Conservation (phyloP, 2,888 invertebrate genomes). For the Drosophila anceps region DNA sequence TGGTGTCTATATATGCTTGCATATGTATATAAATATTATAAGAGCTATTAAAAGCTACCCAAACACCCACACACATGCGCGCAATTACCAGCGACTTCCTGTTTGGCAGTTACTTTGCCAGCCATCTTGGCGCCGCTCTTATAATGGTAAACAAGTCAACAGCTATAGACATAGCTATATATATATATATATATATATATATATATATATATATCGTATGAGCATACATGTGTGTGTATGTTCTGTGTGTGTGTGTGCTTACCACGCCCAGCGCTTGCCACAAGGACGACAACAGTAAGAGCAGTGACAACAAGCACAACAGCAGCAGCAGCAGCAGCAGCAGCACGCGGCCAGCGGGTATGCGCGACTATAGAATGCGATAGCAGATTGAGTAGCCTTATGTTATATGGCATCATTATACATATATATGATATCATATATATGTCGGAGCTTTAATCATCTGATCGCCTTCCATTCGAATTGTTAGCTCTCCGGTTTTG, state of each 20-base stretch:
- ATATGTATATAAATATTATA: conserved; percentile 14
- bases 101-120: conserved; percentile 38
- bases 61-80: neutral
- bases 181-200: neutral
- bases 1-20: neutral
- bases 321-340: neutral
- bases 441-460: no score
- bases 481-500: no score
- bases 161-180: conserved; percentile 1
- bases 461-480: no score
- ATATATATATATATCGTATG: neutral
- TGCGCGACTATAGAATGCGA: neutral
- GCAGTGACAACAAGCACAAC: conserved; percentile 20
- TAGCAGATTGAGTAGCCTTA: no score
- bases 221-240: neutral
- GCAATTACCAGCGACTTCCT: conserved; percentile 37
- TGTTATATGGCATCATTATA: no score
- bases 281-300: conserved; percentile 40
- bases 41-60: neutral
- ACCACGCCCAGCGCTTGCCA: conserved; percentile 17
- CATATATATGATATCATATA: no score
- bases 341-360: neutral
- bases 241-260: neutral
- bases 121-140: conserved; percentile 34
- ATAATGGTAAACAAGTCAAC: conserved; percentile 45